These are phyloP conservation scores for Alethe diademata DNA, from an alignment of 2,113 vertebrate species.

Conservation along the genomic window DNA sequence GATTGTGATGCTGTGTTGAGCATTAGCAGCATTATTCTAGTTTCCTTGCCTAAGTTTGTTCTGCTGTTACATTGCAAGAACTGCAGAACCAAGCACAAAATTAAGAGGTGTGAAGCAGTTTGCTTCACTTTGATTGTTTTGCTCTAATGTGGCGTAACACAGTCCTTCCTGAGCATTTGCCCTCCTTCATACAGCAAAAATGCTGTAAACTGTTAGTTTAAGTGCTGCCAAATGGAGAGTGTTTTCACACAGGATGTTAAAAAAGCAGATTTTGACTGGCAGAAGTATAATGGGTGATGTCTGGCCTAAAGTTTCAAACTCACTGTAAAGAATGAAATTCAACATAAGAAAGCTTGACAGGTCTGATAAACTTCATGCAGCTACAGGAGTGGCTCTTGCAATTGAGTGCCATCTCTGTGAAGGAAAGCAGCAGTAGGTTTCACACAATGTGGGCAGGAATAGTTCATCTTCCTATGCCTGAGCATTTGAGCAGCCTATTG, in stretches of 20 bases:
- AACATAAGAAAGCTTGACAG: not conserved
- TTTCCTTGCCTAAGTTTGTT: not conserved
- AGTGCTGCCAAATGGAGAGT: not conserved
- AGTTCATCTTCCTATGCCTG: not conserved
- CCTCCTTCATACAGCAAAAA: not conserved
- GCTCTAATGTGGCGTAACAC: not conserved
- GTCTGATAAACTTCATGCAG: not conserved
- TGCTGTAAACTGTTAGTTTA: not conserved
- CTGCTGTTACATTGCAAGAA: not conserved
- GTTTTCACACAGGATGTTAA: not conserved
- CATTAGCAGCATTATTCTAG: not conserved
- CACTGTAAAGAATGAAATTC: not conserved
- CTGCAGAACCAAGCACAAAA: not conserved
- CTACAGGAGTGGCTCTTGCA: not conserved
- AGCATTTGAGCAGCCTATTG: not conserved
- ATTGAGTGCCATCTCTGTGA: not conserved
- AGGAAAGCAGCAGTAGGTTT: not conserved
- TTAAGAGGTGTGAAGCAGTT: not conserved
- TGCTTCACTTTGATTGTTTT: not conserved
- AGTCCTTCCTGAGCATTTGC: not conserved
- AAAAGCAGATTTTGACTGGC: not conserved
- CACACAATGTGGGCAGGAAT: not conserved
- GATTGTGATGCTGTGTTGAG: not conserved
- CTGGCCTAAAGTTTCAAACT: not conserved
- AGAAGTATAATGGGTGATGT: not conserved